Evolutionary conservation across 1,140 invertebrate genomes (phyloP), one percentile per base, ranked within the genome.

Genomic region (Lanistes nyassanus): DNA sequence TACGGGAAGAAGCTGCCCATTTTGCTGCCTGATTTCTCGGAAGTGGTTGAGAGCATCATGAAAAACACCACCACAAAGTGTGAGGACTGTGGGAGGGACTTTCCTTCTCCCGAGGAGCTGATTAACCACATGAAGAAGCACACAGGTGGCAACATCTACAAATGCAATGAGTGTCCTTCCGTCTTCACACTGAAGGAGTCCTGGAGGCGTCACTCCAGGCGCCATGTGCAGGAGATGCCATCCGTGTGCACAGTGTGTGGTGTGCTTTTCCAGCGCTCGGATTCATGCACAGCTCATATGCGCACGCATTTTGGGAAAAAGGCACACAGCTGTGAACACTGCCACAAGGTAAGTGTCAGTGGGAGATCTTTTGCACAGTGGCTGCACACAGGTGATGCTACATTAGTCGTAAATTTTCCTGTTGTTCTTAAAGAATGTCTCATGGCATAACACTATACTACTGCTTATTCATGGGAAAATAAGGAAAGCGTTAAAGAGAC

Each of bases 91-190:
- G 26, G 9, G 55, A 26, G 29, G 9, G 55, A 60, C 31, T 72
- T 72, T 26, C 19, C 31, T 3, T 37, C 70, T 2, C 16, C 70
- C 4, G 37, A 34, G 2, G 70, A 58, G 3, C 70, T 72, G 4
- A 56, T 72, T 36, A 72, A 72, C 36, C 70, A 72, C 56, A 62
- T 72, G 55, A 72, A 72, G 36, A 72, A 72, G 21, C 70, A 72
- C 55, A 66, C 47, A 37, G 21, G 70, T 55, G 70, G 70, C 16
- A 55, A 42, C 36, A 34, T 72, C 34, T 72, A 39, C 70, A 55
- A 56, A 23, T 72, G 70, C 47, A 34, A 58, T 5, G 55, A 72
- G 37, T 72, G 70, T 19, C 70, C 70, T 0, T 60, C 55, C 0
- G 70, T 72, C 31, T 72, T 72, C 55, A 72, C 34, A 16, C 31